Conservation (phyloP, 2,888 invertebrate species). For the Machimus atricapillus region DNA sequence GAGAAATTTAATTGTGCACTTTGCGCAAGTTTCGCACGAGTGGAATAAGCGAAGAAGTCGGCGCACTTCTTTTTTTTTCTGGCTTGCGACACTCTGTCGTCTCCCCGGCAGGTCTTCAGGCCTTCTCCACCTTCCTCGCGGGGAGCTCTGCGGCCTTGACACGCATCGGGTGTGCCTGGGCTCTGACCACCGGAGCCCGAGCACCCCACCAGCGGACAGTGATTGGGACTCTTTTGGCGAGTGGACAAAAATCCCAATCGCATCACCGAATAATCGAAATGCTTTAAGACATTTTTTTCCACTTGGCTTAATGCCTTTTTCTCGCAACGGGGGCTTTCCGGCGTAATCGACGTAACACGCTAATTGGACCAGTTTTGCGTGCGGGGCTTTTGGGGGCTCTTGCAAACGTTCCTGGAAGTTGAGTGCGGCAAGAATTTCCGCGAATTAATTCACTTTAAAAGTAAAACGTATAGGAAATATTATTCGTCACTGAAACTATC, state of each 20-base stretch:
- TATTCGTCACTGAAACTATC: not conserved
- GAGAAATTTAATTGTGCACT: slow-evolving; percentile 25
- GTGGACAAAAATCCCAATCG: not conserved
- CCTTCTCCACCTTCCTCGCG: not conserved
- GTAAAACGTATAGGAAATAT: not conserved
- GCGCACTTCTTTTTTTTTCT: not conserved
- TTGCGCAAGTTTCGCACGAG: slow-evolving; percentile 40
- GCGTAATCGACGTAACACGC: not conserved
- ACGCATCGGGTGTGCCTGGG: not conserved
- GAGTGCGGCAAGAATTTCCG: not conserved
- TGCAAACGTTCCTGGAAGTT: not conserved
- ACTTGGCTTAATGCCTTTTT: not conserved
- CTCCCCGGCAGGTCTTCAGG: not conserved
- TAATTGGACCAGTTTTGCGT: not conserved
- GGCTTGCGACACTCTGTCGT: not conserved
- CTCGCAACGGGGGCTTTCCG: not conserved
- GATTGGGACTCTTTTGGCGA: not conserved
- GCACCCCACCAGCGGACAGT: not conserved
- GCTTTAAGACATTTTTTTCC: not conserved
- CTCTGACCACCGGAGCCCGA: not conserved
- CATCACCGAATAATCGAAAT: not conserved
- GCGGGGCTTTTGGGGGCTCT: not conserved
- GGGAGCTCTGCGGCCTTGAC: not conserved
- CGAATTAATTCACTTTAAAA: not conserved
- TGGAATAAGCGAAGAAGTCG: not conserved